These are phyloP conservation scores for Parasteatoda tepidariorum DNA, from an alignment of 1,140 invertebrate genomes.

Conservation along the genomic window DNA sequence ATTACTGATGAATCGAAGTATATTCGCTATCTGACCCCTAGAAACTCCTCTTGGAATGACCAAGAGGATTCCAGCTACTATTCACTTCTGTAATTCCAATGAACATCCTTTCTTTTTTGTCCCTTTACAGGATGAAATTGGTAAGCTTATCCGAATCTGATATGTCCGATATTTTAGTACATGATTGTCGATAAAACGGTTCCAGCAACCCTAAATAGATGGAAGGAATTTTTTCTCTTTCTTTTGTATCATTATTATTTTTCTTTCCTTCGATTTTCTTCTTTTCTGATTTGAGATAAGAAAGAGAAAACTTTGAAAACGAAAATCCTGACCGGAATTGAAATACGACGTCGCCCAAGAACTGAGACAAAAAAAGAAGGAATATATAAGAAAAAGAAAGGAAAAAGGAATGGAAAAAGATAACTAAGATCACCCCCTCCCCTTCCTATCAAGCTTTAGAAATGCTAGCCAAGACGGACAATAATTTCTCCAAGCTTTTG, in stretches of 20 bases:
- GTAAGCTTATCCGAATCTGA: slow-evolving; percentile 31
- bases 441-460: slow-evolving; percentile 25
- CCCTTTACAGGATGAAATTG: slow-evolving; percentile 36
- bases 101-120: slow-evolving; percentile 7
- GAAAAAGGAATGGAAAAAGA: slow-evolving; percentile 33
- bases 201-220: slow-evolving; percentile 45
- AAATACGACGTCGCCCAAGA: slow-evolving; percentile 57
- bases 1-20: not conserved
- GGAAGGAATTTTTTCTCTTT: too few species aligned
- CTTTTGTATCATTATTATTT: slow-evolving; percentile 10
- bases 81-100: slow-evolving; percentile 49
- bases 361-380: slow-evolving; percentile 48
- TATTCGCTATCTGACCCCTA: not conserved
- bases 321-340: slow-evolving; percentile 60
- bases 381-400: slow-evolving; percentile 26
- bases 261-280: slow-evolving; percentile 3
- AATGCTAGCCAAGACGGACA: slow-evolving; percentile 15
- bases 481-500: slow-evolving; percentile 50
- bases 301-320: slow-evolving; percentile 56
- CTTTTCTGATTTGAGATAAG: slow-evolving; percentile 31
- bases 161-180: slow-evolving; percentile 52
- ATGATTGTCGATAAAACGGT: slow-evolving; percentile 57
- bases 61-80: slow-evolving; percentile 2
- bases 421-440: slow-evolving; percentile 40
- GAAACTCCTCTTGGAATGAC: slow-evolving; percentile 7